Evolutionary conservation across 2,888 invertebrate genomes (phyloP).

Genomic region (Orthosia gothica): DNA sequence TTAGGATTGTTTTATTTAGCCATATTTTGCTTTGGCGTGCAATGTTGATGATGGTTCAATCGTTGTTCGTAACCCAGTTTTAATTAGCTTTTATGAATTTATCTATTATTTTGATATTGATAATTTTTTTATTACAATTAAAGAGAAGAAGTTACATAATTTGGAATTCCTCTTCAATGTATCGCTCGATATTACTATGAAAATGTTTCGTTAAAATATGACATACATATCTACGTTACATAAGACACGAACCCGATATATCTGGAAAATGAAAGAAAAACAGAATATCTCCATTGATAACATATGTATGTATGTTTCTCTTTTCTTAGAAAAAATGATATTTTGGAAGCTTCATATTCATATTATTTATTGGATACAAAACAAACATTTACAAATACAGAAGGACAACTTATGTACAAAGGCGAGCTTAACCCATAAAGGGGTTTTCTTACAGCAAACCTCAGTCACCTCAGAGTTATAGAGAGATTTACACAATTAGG

Average conservation of each 20-base stretch:
- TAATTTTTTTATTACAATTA: no score
- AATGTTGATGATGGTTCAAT: slow-evolving; percentile 8
- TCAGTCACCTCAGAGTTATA: no score
- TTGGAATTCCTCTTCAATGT: slow-evolving; percentile 1
- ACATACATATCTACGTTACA: neutral
- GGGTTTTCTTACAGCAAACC: no score
- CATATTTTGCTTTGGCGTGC: neutral
- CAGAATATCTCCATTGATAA: slow-evolving; percentile 1
- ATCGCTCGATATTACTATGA: neutral
- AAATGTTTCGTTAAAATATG: neutral
- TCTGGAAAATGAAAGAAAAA: slow-evolving; percentile 22
- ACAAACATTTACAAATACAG: no score
- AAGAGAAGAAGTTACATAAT: neutral
- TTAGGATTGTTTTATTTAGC: slow-evolving; percentile 9
- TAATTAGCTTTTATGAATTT: slow-evolving; percentile 10
- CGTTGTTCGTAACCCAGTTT: slow-evolving; percentile 1
- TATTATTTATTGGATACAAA: no score
- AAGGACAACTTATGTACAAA: no score
- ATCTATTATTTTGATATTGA: neutral
- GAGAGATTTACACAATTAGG: no score
- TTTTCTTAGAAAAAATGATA: slow-evolving; percentile 19
- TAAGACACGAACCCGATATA: neutral
- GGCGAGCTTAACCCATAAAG: no score
- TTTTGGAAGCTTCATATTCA: neutral
- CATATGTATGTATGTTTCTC: neutral